Conservation (phyloP, 1,140 invertebrate genomes). For the Hirudo medicinalis region DNA sequence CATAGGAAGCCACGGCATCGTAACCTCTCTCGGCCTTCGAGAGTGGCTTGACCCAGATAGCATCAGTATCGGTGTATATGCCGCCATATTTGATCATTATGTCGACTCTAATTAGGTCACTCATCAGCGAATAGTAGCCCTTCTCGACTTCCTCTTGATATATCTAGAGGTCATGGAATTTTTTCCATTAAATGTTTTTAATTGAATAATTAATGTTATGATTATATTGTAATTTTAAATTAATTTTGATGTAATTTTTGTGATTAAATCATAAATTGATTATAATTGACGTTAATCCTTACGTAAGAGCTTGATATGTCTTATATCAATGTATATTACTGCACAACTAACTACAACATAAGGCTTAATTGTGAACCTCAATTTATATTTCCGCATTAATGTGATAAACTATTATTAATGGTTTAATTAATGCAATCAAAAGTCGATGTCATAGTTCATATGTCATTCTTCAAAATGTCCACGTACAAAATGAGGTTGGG, state of each 20-base stretch:
- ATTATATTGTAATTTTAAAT: no score
- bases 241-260: no score
- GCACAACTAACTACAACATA: no score
- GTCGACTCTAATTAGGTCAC: conserved; percentile 23
- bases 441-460: background rate
- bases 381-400: no score
- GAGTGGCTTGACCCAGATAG: conserved; percentile 24
- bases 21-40: conserved; percentile 22
- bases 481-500: conserved; percentile 12
- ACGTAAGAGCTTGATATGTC: no score
- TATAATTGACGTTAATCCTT: background rate
- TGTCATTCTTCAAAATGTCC: background rate
- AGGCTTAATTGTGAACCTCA: background rate
- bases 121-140: conserved; percentile 21
- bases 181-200: no score
- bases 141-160: conserved; percentile 19
- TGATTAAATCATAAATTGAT: no score
- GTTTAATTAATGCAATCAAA: no score
- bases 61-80: conserved; percentile 24
- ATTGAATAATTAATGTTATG: background rate
- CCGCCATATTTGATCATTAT: conserved; percentile 24
- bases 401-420: no score
- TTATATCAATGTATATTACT: no score
- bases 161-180: no score
- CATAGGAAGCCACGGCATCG: conserved; percentile 23